Percentiles rank a stretch among this genome's conserved stretches.
Conservation (phyloP, 2,797 vertebrate species). For the Typhlichthys eigenmanni region DNA sequence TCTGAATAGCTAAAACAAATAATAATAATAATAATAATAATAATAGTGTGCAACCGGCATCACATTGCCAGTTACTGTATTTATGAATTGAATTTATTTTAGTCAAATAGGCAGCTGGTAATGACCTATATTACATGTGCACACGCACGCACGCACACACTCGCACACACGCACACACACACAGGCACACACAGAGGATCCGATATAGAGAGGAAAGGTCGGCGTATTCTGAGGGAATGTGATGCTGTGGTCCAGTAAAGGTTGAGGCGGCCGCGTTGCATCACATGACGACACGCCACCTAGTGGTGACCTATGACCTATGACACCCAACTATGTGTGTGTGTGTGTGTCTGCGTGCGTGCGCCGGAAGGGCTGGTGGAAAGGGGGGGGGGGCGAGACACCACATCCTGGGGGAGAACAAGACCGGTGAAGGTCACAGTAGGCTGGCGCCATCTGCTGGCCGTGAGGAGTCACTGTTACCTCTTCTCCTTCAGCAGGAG, state of each 20-base stretch:
- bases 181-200: not conserved
- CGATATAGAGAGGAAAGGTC: not conserved
- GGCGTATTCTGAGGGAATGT: too few species aligned
- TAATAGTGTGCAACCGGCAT: too few species aligned
- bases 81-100: constrained; percentile 20
- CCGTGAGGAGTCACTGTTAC: constrained; percentile 75
- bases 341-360: not conserved
- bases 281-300: too few species aligned
- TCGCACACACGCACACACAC: too few species aligned
- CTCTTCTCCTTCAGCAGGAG: constrained; percentile 84
- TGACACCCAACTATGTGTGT: not conserved
- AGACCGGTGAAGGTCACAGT: constrained; percentile 50
- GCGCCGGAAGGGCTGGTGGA: not conserved
- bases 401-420: constrained; percentile 49
- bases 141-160: too few species aligned
- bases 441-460: constrained; percentile 45
- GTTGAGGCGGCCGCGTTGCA: too few species aligned
- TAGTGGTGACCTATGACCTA: too few species aligned
- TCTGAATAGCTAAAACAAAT: not conserved
- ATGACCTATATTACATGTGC: constrained; percentile 1
- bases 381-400: constrained; percentile 25
- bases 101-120: constrained; percentile 36
- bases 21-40: not conserved
- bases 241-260: too few species aligned
- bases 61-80: too few species aligned